Conservation (phyloP, 2,113 vertebrate genomes). For the Eptesicus fuscus region DNA sequence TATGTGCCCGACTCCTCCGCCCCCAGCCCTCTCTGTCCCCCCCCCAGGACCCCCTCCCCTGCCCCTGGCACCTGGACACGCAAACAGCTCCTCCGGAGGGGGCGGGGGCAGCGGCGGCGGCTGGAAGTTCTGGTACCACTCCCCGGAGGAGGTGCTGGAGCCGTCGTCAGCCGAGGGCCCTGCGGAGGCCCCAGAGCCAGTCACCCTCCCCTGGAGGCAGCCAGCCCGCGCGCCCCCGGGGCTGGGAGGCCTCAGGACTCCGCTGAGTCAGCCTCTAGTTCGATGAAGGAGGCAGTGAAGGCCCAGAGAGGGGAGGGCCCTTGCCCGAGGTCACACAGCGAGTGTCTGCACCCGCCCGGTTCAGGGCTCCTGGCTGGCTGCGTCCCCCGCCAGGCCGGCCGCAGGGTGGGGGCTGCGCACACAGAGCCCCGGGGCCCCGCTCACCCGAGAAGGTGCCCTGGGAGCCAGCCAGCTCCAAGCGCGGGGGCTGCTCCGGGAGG, state of each 20-base stretch:
- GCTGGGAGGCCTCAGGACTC: background rate
- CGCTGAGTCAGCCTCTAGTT: background rate
- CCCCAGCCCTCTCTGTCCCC: background rate
- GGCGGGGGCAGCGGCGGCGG: background rate
- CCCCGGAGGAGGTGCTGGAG: conserved; percentile 83
- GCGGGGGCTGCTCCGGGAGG: background rate
- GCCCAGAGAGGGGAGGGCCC: background rate
- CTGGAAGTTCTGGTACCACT: conserved; percentile 81
- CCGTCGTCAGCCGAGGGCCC: background rate
- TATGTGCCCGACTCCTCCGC: background rate
- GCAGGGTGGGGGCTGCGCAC: fast-evolving
- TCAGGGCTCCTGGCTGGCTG: background rate
- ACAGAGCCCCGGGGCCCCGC: background rate
- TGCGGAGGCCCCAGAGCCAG: background rate
- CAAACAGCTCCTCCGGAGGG: background rate
- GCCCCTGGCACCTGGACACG: conserved; percentile 29
- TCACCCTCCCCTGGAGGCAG: background rate
- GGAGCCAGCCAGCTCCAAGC: background rate
- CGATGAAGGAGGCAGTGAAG: background rate
- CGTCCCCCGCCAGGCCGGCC: background rate
- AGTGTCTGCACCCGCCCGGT: no score
- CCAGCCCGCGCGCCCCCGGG: fast-evolving
- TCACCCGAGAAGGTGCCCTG: conserved; percentile 48
- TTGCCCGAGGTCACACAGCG: background rate
- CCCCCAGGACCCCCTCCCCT: fast-evolving